Base-by-base conservation (phyloP, 2,797 vertebrate species). In the Salarias fasciatus region DNA sequence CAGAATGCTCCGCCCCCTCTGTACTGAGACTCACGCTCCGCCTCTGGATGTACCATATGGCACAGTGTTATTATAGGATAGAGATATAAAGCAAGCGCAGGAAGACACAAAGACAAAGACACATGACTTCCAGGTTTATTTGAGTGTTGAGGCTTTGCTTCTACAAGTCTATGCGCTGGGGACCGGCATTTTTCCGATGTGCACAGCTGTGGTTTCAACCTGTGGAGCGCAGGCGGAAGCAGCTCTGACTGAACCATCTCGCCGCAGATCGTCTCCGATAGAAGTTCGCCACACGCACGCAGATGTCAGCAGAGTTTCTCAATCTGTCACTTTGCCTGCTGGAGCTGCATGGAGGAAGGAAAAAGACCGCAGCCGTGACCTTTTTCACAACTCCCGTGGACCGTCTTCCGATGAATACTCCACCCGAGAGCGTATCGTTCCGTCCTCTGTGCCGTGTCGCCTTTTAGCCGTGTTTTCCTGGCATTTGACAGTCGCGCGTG, bases 231-330 rank as follows among this genome's bases (percentile, higher is more conserved):
- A 38, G 4, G 36, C 36, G 36, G 11, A 38, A 11, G 11, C 36
- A 6, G 0, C 6, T 0, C 0, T 0, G 0, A n/a, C 0, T 0
- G 0, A 0, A 8, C 0, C 0, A 14, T 82, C 76, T 67, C 0
- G 38, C 2, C 0, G 0, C 0, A 0, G 0, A 0, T 0, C 0
- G 11, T 82, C 84, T 88, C 69, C n/a, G 83, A 24, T 1, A 24
- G 29, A 79, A 83, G 70, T 88, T 72, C 42, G 69, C 72, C 68
- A 73, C 87, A 79, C 79, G 70, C 84, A 86, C 77, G 28, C 83
- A 86, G 72, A 88, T 89, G 89, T 89, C 90, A 90, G 86, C 66
- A 41, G 84, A 89, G 83, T 89, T 89, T 89, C 74, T 72, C 80
- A 82, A 89, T 89, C 88, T 91, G 89, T 91, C 90, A 89, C 73